Percentiles rank a stretch among this genome's conserved stretches.
phyloP scores from a whole-genome alignment of 1,140 invertebrate genomes.

The Zaprionus nigranus region DNA sequence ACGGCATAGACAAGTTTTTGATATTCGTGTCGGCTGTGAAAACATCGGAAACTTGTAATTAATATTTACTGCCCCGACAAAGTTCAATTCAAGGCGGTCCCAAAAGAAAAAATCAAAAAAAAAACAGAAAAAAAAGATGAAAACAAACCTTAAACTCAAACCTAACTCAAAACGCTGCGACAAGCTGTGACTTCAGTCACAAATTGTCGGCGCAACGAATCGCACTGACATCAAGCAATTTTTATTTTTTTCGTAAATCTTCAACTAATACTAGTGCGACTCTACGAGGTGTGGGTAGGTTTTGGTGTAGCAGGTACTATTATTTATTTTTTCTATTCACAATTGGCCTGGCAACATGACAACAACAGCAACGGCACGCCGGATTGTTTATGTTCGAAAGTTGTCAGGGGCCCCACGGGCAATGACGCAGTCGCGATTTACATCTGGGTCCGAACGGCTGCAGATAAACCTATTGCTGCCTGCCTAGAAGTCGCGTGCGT shows the following conservation, averaged over 20 bases:
- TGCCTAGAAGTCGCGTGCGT: constrained; percentile 45
- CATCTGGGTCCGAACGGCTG: not conserved
- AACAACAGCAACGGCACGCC: constrained; percentile 4
- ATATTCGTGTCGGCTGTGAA: constrained; percentile 21
- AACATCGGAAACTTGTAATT: constrained; percentile 39
- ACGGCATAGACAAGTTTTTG: constrained; percentile 1
- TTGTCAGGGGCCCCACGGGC: constrained; percentile 32
- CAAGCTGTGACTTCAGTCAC: constrained; percentile 30
- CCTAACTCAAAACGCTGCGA: not conserved
- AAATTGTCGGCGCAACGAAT: constrained; percentile 41
- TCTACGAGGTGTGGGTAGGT: constrained; percentile 1
- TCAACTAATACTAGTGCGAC: not conserved
- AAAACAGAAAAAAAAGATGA: not conserved
- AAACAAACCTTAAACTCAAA: constrained; percentile 4
- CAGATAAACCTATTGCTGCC: not conserved
- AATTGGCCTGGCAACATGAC: constrained; percentile 72
- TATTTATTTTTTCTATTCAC: constrained; percentile 23
- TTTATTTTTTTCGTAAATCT: constrained; percentile 15
- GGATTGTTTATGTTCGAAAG: constrained; percentile 47
- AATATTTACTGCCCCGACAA: constrained; percentile 34
- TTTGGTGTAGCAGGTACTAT: not conserved
- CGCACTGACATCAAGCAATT: constrained; percentile 19
- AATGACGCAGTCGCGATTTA: constrained; percentile 44
- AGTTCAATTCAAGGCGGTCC: constrained; percentile 38
- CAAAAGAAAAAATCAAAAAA: not conserved